Evolutionary conservation across 64 coral and sea anemone species (phyloP).

Genomic region (Montipora capricornis): DNA sequence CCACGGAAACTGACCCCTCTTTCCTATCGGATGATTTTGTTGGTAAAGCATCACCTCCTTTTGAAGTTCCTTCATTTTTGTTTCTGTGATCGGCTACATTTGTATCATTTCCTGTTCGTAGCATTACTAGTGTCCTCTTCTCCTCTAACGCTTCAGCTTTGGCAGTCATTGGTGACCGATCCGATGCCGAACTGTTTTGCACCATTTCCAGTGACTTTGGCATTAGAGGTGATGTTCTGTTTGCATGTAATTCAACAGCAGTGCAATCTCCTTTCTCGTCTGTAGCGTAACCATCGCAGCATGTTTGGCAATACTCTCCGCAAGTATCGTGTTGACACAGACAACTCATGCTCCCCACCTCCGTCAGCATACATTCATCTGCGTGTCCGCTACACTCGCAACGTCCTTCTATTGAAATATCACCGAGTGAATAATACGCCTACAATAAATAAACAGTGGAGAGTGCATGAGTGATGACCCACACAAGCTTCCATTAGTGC

Average conservation of each 20-base stretch:
- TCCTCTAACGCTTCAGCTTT: neutral
- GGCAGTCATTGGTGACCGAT: neutral
- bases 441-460: neutral
- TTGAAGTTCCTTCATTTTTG: neutral
- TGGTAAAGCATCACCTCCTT: neutral
- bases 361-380: slow-evolving; percentile 47
- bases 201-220: neutral
- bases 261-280: slow-evolving; percentile 9
- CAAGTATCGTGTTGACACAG: slow-evolving; percentile 73
- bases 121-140: neutral
- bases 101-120: neutral
- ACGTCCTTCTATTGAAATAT: slow-evolving; percentile 53
- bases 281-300: slow-evolving; percentile 59
- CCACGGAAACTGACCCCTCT: neutral
- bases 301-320: slow-evolving; percentile 69
- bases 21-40: neutral
- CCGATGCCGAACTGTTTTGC: neutral
- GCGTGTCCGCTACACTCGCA: slow-evolving; percentile 82
- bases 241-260: neutral
- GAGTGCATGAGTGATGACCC: no score
- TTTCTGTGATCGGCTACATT: neutral
- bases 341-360: slow-evolving; percentile 64
- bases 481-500: neutral
- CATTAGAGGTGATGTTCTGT: neutral
- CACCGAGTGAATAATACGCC: slow-evolving; percentile 67